phyloP scores from a whole-genome alignment of 2,888 invertebrate species.

The Torymus texanus region DNA sequence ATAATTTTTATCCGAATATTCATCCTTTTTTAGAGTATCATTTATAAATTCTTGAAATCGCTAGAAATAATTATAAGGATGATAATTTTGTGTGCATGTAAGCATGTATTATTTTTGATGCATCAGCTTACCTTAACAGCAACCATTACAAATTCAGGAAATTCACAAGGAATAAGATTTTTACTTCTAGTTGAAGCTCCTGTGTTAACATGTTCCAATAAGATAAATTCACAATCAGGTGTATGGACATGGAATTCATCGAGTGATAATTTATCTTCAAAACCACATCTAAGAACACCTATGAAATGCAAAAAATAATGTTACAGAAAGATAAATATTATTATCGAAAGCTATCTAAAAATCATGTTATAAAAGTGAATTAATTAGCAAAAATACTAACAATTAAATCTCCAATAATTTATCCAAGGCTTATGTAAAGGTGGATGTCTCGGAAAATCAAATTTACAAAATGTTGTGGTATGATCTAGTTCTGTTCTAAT shows the following conservation, averaged over 20 bases:
- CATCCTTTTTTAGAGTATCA: background rate
- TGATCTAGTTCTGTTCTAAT: constrained; percentile 51
- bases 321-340: constrained; percentile 1
- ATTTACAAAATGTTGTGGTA: constrained; percentile 50
- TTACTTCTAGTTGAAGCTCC: constrained; percentile 20
- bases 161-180: constrained; percentile 32
- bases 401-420: constrained; percentile 55
- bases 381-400: constrained; percentile 30
- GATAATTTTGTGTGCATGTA: background rate
- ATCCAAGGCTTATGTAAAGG: constrained; percentile 45
- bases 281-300: constrained; percentile 41
- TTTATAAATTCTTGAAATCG: constrained; percentile 46
- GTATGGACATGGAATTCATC: constrained; percentile 48
- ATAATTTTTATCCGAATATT: constrained; percentile 5
- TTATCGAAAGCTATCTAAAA: background rate
- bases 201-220: constrained; percentile 39
- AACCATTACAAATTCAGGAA: constrained; percentile 45
- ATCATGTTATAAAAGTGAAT: background rate
- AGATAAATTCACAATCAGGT: constrained; percentile 34
- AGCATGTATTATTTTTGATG: background rate
- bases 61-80: constrained; percentile 27
- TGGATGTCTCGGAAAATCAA: constrained; percentile 51
- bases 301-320: constrained; percentile 1
- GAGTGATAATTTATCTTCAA: constrained; percentile 16
- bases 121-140: constrained; percentile 43